Evolutionary conservation across 2,113 vertebrate species (phyloP).

Genomic region (Tauraco erythrolophus): DNA sequence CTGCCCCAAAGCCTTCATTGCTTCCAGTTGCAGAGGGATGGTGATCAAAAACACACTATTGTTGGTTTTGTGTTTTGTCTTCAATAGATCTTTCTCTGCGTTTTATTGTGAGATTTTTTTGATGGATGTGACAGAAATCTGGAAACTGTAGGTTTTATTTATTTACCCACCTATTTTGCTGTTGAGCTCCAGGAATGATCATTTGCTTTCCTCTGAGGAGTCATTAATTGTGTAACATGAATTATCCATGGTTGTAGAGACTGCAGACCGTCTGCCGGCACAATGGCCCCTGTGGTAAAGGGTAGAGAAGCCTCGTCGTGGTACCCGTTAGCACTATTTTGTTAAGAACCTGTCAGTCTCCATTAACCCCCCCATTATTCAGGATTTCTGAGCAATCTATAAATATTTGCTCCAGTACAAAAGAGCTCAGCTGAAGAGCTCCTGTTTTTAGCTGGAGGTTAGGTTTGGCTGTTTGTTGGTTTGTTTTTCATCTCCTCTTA

Average conservation of each 20-base stretch:
- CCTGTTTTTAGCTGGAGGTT: slow-evolving; percentile 33
- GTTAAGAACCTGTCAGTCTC: not conserved
- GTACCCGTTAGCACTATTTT: not conserved
- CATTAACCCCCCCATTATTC: not conserved
- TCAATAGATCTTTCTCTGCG: not conserved
- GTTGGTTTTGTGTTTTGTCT: not conserved
- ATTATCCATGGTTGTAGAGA: not conserved
- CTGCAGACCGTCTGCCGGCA: not conserved
- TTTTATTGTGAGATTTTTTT: not conserved
- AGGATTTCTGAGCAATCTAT: slow-evolving; percentile 15
- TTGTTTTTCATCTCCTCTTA: not conserved
- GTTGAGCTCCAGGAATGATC: not conserved
- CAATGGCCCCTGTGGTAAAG: not conserved
- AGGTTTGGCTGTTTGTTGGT: not conserved
- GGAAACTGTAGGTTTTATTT: not conserved
- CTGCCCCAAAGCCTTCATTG: not conserved
- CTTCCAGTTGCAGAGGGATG: not conserved
- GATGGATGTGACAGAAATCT: not conserved
- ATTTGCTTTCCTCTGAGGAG: not conserved
- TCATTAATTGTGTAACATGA: not conserved
- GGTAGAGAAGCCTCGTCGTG: not conserved
- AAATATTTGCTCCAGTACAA: not conserved
- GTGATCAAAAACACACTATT: not conserved
- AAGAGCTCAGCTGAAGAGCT: slow-evolving; percentile 9
- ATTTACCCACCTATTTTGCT: not conserved